A percentile compares a stretch with the other conserved stretches of the same genome.
Evolutionary conservation across 2,888 invertebrate species (phyloP).

Genomic region (Hirtodrosophila alboralis): DNA sequence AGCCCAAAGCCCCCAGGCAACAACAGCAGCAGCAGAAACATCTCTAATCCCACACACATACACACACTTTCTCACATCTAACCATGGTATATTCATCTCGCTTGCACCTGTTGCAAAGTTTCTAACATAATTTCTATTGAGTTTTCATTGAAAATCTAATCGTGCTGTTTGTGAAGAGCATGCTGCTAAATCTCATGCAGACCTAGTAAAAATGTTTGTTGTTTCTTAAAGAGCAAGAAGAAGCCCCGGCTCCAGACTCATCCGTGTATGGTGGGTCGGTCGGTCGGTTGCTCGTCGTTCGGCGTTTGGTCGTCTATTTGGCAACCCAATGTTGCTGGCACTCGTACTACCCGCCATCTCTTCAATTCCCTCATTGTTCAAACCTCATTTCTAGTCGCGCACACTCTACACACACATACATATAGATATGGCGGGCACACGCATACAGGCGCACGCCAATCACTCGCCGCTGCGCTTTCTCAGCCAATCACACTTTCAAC

Average conservation of each 20-base stretch:
- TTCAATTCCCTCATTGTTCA: slow-evolving; percentile 2
- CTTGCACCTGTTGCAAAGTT: slow-evolving; percentile 60
- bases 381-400: slow-evolving; percentile 6
- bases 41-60: slow-evolving; percentile 63
- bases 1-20: slow-evolving; percentile 31
- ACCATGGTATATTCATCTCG: slow-evolving; percentile 50
- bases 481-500: slow-evolving; percentile 73
- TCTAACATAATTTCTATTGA: slow-evolving; percentile 82
- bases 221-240: slow-evolving; percentile 82
- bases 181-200: slow-evolving; percentile 80
- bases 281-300: too few relatives aligned
- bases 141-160: slow-evolving; percentile 82
- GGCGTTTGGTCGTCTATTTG: slow-evolving; percentile 30
- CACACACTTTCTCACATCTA: slow-evolving; percentile 9
- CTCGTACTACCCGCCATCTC: slow-evolving; percentile 15
- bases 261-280: slow-evolving; percentile 15
- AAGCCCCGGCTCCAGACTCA: slow-evolving; percentile 56
- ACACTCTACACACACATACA: slow-evolving; percentile 2
- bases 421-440: slow-evolving; percentile 25
- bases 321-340: slow-evolving; percentile 41
- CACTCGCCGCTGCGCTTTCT: slow-evolving; percentile 55
- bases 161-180: slow-evolving; percentile 50
- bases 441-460: slow-evolving; percentile 45
- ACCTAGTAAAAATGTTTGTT: slow-evolving; percentile 84
- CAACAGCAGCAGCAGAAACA: slow-evolving; percentile 20